Base-by-base conservation (phyloP, 2,797 vertebrate species). In the Nasua narica region DNA sequence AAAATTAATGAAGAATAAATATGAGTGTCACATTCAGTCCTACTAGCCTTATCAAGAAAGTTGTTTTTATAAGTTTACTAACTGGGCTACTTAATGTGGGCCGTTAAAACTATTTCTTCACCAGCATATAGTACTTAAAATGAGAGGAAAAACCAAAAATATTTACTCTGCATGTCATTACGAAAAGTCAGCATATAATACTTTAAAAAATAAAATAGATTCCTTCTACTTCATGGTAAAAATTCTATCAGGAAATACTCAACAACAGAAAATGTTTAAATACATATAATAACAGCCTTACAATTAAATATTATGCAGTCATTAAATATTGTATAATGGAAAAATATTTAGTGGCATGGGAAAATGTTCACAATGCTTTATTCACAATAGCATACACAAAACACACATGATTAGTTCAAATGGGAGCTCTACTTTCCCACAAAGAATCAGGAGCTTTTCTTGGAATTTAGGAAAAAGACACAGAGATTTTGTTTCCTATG, bases 391-490 rank as follows among this genome's bases (percentile, higher is more conserved):
- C 35, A 95, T 91, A 95, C 18, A 74, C 1, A 87, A 95, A n/a
- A 96, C 86, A 97, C 84, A 96, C 77, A 60, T 50, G 94, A 97
- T 16, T 67, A 0, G 9, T 67, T 77, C 72, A 77, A 98, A 77
- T 7, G 69, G 1, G 3, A n/a, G 46, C 18, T 1, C 1, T 95
- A 97, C 37, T 93, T 97, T 95, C 91, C 95, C 87, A 96, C 85
- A 21, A 97, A 97, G 60, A 83, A 95, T 40, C 67, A 79, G 81
- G 35, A 97, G 40, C 25, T 92, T 95, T 56, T 96, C 79, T 78
- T 97, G 91, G 91, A 95, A 93, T 50, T 97, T 93, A 97, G 52
- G 25, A 74, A 93, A 91, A 14, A 9, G 83, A 97, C 97, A 94
- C 15, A 98, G 12, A n/a, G 1, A 93, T 12, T 87, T 96, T 32